Evolutionary conservation across 2,113 vertebrate genomes (phyloP).

Genomic region (Callipepla squamata): DNA sequence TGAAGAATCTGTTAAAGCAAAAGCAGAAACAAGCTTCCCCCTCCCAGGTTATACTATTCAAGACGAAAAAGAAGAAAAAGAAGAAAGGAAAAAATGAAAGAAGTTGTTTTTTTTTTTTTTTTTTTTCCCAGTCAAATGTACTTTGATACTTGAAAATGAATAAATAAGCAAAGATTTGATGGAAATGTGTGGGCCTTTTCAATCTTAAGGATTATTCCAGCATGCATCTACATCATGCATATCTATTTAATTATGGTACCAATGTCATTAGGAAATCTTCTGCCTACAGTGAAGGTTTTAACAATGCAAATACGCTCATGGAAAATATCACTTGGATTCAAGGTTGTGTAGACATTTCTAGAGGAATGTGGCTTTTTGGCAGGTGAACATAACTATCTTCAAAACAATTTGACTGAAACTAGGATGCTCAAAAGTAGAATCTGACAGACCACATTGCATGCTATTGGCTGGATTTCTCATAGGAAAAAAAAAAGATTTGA

Average conservation of each 20-base stretch:
- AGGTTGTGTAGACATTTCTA: background rate
- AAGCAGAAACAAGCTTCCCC: constrained; percentile 63
- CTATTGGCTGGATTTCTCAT: background rate
- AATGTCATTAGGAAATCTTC: background rate
- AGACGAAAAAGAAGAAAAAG: background rate
- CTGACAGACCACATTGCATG: fast-evolving
- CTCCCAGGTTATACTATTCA: constrained; percentile 19
- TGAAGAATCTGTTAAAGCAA: constrained; percentile 68
- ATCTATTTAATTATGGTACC: background rate
- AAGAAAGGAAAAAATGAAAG: background rate
- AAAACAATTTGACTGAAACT: background rate
- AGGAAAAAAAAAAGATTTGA: background rate
- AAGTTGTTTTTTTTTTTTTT: too few relatives aligned
- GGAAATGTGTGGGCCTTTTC: background rate
- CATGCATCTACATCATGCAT: constrained; percentile 35
- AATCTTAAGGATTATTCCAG: background rate
- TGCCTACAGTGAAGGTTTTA: background rate
- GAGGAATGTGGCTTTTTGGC: background rate
- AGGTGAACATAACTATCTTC: background rate
- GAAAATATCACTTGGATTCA: background rate
- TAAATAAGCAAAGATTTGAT: constrained; percentile 26
- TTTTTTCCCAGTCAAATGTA: background rate
- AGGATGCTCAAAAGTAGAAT: background rate
- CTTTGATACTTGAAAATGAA: background rate
- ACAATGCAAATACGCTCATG: background rate